Evolutionary conservation across 2,888 invertebrate genomes (phyloP), one percentile per base, ranked within the genome.

Genomic region (Xanthorhoe designata): DNA sequence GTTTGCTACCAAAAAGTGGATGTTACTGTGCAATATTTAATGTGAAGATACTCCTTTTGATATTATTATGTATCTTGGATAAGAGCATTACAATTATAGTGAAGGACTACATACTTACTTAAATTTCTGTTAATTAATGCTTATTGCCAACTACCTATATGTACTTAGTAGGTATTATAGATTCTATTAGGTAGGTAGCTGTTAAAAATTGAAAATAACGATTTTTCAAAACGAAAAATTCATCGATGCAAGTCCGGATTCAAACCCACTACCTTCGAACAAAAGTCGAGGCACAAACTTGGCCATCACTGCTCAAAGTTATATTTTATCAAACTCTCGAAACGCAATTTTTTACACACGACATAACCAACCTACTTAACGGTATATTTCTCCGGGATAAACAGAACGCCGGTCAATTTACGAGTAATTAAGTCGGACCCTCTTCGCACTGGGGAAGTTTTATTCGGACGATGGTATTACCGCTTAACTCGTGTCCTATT

Each of bases 341-440:
- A 32, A 32, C 13, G 19, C 35, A 7, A 50, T 32, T 32, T 49
- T 49, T 47, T 35, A 13, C 50, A 32, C 49, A 49, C 49, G 35
- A 58, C 13, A 58, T 49, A 57, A 51, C 51, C 24, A 38, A 59
- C 59, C 59, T 59, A 45, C 60, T 53, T 53, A 61, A 29, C 75
- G 84, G 38, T 83, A 84, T 84, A 85, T 89, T 79, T 49, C 53
- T 61, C 17, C 17, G 70, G 84, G 87, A 89, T 89, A 89, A 86
- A 88, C 87, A 85, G 84, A 83, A 87, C 85, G 86, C 88, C 84
- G 87, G 90, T 90, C 92, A 91, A 92, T 93, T 92, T 91, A 92
- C 91, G 92, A 90, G 92, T 92, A 93, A 93, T 93, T 93, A 92
- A 92, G 89, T 79, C 87, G 87, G 89, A 90, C 92, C 93, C 92